Evolutionary conservation across 1,140 invertebrate species (phyloP).

Genomic region (Thaumatotibia leucotreta): DNA sequence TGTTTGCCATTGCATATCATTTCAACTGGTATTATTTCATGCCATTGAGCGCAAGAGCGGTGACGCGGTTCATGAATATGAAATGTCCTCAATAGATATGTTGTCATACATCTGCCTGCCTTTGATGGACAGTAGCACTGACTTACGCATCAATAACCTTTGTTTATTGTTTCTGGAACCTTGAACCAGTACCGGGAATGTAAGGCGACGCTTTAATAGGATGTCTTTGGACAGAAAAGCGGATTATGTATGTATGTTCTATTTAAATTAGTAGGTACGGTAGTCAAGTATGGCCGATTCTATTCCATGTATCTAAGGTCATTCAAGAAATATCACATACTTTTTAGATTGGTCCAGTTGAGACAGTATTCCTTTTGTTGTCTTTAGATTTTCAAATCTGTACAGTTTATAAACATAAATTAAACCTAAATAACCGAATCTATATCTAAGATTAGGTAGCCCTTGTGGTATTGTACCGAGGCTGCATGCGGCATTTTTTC

Average conservation of each 20-base stretch:
- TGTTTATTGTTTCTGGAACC: constrained; percentile 41
- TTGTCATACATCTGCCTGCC: constrained; percentile 56
- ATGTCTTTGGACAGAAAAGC: background rate
- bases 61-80: constrained; percentile 59
- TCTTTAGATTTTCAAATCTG: too few species aligned
- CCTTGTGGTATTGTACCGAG: too few species aligned
- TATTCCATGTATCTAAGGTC: too few species aligned
- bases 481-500: too few species aligned
- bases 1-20: constrained; percentile 50
- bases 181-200: constrained; percentile 39
- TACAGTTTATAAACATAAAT: too few species aligned
- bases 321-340: too few species aligned
- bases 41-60: constrained; percentile 39
- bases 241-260: background rate
- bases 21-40: constrained; percentile 50
- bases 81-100: constrained; percentile 63
- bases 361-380: too few species aligned
- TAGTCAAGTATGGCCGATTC: too few species aligned
- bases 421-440: too few species aligned
- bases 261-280: too few species aligned
- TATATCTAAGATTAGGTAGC: too few species aligned
- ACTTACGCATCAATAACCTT: constrained; percentile 47
- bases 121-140: constrained; percentile 51
- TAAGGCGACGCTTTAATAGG: constrained; percentile 24
- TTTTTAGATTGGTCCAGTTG: too few species aligned